Conservation (phyloP, 2,113 vertebrate species). For the Neogale vison region DNA sequence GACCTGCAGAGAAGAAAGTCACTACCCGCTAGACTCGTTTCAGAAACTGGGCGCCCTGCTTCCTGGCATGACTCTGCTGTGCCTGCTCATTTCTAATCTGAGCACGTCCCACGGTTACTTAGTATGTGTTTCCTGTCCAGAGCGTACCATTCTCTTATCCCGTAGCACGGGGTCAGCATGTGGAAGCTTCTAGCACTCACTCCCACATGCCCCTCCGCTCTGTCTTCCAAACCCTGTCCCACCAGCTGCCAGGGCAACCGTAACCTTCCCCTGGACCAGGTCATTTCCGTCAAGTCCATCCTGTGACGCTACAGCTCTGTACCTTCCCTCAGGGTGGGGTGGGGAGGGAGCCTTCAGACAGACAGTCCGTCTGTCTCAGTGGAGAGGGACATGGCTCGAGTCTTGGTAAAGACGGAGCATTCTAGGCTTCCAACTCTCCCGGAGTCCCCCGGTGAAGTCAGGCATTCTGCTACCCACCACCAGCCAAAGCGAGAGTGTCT, state of each 20-base stretch:
- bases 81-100: conserved; percentile 21
- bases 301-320: not conserved
- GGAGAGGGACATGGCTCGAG: not conserved
- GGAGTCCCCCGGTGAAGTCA: not conserved
- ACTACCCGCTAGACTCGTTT: not conserved
- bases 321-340: not conserved
- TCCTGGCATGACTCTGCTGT: not conserved
- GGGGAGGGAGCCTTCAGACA: not conserved
- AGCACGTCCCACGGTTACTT: conserved; percentile 30
- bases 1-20: not conserved
- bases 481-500: not conserved
- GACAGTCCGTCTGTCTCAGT: not conserved
- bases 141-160: not conserved
- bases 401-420: not conserved
- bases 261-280: not conserved
- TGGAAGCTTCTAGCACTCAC: not conserved
- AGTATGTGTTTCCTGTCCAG: conserved; percentile 41
- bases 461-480: not conserved
- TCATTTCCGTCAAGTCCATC: not conserved
- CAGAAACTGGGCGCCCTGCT: not conserved
- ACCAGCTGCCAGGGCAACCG: not conserved
- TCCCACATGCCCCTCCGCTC: not conserved
- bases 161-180: not conserved
- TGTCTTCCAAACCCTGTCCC: not conserved
- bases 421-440: not conserved